Evolutionary conservation across 1,140 invertebrate species (phyloP).

Genomic region (Ostrea denselamellosa): DNA sequence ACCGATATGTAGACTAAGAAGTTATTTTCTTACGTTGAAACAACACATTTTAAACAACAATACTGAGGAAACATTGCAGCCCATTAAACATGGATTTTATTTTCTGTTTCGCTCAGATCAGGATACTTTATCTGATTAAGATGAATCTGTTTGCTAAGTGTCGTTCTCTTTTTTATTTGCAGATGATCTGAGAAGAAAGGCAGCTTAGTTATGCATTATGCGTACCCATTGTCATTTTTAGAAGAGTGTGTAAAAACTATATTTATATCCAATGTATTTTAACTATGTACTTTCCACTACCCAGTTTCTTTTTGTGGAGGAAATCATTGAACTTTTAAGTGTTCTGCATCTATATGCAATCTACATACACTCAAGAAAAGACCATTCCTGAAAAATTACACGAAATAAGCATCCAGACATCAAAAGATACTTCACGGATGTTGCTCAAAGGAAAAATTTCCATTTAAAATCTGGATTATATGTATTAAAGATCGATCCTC

Average conservation of each 20-base stretch:
- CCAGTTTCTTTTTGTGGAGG: no score
- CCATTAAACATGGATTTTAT: no score
- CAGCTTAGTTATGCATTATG: not conserved
- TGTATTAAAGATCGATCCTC: slow-evolving; percentile 12
- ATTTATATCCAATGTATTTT: not conserved
- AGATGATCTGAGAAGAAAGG: not conserved
- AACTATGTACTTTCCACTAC: not conserved
- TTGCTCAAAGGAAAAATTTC: not conserved
- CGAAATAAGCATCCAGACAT: not conserved
- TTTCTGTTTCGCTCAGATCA: no score
- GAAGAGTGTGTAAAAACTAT: not conserved
- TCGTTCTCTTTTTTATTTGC: not conserved
- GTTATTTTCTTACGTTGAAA: no score
- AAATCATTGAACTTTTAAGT: no score
- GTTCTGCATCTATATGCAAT: no score
- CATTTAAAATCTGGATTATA: not conserved
- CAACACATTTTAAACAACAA: no score
- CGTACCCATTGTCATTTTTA: not conserved
- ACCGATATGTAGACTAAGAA: no score
- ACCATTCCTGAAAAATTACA: not conserved
- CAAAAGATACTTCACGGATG: not conserved
- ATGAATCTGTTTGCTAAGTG: not conserved
- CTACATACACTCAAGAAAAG: no score
- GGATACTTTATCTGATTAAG: not conserved
- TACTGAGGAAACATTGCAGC: no score